Conservation (phyloP, 2,888 invertebrate species). For the Pandemis heparana region DNA sequence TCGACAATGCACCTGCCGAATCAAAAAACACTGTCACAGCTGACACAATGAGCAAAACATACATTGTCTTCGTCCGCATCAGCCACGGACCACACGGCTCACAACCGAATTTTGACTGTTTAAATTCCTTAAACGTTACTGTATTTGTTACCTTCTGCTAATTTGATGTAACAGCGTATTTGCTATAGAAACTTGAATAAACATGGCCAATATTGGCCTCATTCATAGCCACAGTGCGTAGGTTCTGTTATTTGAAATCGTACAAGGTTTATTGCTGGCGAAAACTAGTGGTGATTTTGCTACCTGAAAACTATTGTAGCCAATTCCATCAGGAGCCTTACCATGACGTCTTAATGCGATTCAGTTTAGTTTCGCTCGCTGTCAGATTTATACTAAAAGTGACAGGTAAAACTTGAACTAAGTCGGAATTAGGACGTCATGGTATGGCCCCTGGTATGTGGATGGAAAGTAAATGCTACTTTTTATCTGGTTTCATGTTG, state of each 20-base stretch:
- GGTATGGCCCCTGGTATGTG: too few relatives aligned
- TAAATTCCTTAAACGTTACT: background rate
- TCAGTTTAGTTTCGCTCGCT: too few relatives aligned
- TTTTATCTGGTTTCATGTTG: background rate
- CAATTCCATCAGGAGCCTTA: too few relatives aligned
- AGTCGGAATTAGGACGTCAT: too few relatives aligned
- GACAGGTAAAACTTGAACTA: too few relatives aligned
- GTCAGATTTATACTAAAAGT: too few relatives aligned
- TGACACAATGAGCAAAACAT: background rate
- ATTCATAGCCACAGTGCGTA: background rate
- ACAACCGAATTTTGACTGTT: constrained; percentile 12
- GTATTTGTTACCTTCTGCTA: constrained; percentile 17
- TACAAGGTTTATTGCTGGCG: background rate
- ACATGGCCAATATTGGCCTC: constrained; percentile 18
- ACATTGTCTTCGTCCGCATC: background rate
- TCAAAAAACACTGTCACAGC: background rate
- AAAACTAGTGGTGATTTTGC: background rate
- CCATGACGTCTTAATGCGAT: too few relatives aligned
- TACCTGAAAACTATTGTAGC: background rate
- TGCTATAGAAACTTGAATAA: constrained; percentile 22
- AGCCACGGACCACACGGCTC: background rate
- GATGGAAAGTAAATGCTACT: background rate
- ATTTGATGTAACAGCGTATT: constrained; percentile 22
- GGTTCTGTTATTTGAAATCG: background rate
- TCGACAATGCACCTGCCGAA: background rate